Conservation (phyloP, 2,888 invertebrate species). For the Morpho helenor region DNA sequence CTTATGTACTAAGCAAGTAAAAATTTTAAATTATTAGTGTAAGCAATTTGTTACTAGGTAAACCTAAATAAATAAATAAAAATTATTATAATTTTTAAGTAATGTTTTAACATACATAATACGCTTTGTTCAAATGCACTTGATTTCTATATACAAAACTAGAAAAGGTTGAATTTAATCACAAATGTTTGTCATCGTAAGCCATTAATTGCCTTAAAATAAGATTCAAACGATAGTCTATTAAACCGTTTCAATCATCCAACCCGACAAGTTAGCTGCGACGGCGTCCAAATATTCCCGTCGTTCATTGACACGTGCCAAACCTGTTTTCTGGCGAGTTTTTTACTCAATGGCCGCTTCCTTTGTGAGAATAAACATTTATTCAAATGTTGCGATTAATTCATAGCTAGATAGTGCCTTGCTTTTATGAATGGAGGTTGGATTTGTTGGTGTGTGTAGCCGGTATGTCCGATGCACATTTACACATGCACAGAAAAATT, state of each 20-base stretch:
- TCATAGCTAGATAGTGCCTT: slow-evolving; percentile 74
- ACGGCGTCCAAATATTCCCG: slow-evolving; percentile 69
- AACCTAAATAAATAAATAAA: too few relatives aligned
- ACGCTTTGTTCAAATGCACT: neutral
- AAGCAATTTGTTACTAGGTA: too few relatives aligned
- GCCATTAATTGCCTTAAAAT: slow-evolving; percentile 49
- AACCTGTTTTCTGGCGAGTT: slow-evolving; percentile 72
- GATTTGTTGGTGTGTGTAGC: slow-evolving; percentile 54
- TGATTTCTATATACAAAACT: slow-evolving; percentile 4
- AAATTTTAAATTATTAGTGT: too few relatives aligned
- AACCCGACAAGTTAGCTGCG: slow-evolving; percentile 50
- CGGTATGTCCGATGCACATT: slow-evolving; percentile 40
- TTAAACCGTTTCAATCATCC: slow-evolving; percentile 70
- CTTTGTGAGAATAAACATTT: slow-evolving; percentile 74
- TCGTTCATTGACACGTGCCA: slow-evolving; percentile 78
- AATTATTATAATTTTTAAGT: too few relatives aligned
- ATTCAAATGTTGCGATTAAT: slow-evolving; percentile 80
- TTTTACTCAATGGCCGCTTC: slow-evolving; percentile 77
- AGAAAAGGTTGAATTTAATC: slow-evolving; percentile 4
- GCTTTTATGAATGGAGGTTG: slow-evolving; percentile 74
- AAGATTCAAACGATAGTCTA: slow-evolving; percentile 57
- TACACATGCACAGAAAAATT: slow-evolving; percentile 50
- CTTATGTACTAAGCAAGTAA: too few relatives aligned
- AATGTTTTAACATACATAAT: too few relatives aligned
- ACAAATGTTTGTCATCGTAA: slow-evolving; percentile 16